Percentiles rank a stretch among this genome's conserved stretches.
Evolutionary conservation across 2,888 invertebrate genomes (phyloP).

Genomic region (Platypus cylindrus): DNA sequence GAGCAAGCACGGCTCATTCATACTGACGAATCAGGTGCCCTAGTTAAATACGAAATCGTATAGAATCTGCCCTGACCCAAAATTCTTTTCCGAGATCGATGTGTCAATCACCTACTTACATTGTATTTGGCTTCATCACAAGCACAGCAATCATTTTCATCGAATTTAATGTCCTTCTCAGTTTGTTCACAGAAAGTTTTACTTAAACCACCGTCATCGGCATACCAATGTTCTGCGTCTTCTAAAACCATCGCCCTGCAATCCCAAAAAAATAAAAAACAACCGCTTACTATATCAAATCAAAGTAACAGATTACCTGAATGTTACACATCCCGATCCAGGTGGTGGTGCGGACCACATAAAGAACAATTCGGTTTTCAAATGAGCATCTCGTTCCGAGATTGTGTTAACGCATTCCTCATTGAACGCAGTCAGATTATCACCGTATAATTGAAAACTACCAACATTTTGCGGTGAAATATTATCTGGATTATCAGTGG

Average conservation of each 20-base stretch:
- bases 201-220: conserved; percentile 75
- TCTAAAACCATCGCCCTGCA: conserved; percentile 76
- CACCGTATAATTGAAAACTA: conserved; percentile 56
- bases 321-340: conserved; percentile 74
- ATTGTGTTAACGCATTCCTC: conserved; percentile 78
- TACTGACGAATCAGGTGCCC: too few species aligned
- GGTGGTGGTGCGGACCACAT: conserved; percentile 83
- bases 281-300: too few species aligned
- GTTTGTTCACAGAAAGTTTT: conserved; percentile 68
- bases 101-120: too few species aligned
- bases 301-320: conserved; percentile 57
- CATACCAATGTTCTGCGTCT: conserved; percentile 69
- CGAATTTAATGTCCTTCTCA: conserved; percentile 45
- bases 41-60: too few species aligned
- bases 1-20: too few species aligned
- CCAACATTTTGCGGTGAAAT: conserved; percentile 48
- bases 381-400: conserved; percentile 62
- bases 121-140: conserved; percentile 95
- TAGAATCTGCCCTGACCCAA: too few species aligned
- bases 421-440: conserved; percentile 54
- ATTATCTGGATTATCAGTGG: conserved; percentile 37
- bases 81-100: too few species aligned
- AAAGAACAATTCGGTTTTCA: conserved; percentile 74
- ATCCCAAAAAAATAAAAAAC: neutral
- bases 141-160: conserved; percentile 66